These are phyloP conservation scores for Spheniscus mendiculus DNA, from an alignment of 2,113 vertebrate genomes.

Conservation along the genomic window DNA sequence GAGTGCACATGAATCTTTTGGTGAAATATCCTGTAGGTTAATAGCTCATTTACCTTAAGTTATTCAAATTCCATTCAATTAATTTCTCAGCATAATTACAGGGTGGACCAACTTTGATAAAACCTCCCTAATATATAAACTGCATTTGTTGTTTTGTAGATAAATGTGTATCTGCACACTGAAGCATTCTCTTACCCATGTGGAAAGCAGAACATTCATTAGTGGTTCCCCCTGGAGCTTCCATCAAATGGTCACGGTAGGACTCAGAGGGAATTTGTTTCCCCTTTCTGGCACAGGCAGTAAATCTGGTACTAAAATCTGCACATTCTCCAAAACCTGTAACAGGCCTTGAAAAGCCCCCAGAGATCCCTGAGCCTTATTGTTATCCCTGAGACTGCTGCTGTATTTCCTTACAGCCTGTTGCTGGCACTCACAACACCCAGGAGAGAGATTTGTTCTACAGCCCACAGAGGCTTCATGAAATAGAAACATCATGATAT, in stretches of 20 bases:
- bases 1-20: background rate
- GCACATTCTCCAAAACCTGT: background rate
- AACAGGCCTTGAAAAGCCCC: background rate
- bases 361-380: background rate
- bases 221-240: background rate
- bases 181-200: background rate
- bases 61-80: background rate
- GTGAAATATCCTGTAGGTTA: background rate
- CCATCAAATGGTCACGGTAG: background rate
- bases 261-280: background rate
- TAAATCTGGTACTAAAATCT: background rate
- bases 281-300: background rate
- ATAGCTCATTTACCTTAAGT: background rate
- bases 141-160: background rate
- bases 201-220: background rate
- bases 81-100: constrained; percentile 1
- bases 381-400: background rate
- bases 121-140: background rate
- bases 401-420: background rate
- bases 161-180: background rate
- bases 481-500: background rate
- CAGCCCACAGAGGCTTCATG: background rate
- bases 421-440: background rate
- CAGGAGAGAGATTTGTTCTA: background rate
- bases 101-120: background rate